Evolutionary conservation across 2,113 vertebrate genomes (phyloP).

Genomic region (Rhabdomys dilectus): DNA sequence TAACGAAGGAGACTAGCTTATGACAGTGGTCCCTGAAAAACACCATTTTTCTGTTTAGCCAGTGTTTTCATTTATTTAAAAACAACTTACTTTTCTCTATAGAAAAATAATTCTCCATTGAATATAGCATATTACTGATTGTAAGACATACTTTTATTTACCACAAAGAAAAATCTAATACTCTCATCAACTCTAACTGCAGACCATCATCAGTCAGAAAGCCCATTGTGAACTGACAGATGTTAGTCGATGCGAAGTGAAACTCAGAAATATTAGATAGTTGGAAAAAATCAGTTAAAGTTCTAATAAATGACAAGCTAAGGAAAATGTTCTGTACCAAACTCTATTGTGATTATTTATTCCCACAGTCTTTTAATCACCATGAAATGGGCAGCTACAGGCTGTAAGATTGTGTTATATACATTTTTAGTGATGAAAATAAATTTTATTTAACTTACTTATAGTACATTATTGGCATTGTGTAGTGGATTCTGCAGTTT

Average conservation of each 20-base stretch:
- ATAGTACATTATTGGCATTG: neutral
- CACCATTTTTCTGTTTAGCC: neutral
- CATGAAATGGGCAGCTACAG: neutral
- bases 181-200: neutral
- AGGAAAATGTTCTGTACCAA: neutral
- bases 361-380: neutral
- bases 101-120: neutral
- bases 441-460: neutral
- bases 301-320: neutral
- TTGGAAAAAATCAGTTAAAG: neutral
- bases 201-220: neutral
- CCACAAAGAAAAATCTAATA: neutral
- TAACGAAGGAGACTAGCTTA: neutral
- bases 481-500: neutral
- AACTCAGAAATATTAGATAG: neutral
- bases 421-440: neutral
- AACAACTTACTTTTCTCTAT: neutral
- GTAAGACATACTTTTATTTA: neutral
- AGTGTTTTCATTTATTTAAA: constrained; percentile 15
- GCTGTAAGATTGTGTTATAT: neutral
- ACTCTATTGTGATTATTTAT: neutral
- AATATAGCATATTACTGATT: neutral
- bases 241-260: neutral
- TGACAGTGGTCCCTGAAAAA: neutral
- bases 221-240: neutral